Evolutionary conservation across 1,140 invertebrate genomes (phyloP).

Genomic region (Drosophila arizonae): DNA sequence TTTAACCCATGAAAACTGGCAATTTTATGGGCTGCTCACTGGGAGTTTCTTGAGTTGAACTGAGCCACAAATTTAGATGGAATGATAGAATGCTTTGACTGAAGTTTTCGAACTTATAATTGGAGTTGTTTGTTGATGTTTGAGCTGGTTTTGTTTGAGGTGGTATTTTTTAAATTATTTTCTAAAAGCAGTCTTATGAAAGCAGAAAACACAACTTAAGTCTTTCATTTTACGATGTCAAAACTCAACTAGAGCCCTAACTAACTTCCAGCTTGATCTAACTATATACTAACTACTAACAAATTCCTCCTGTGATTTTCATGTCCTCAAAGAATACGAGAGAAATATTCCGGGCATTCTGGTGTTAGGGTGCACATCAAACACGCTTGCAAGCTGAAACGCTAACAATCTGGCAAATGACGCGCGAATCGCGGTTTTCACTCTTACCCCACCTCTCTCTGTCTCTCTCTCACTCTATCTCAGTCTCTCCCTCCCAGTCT

Average conservation of each 20-base stretch:
- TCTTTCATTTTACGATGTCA: no score
- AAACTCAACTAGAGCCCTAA: no score
- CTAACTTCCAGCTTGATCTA: no score
- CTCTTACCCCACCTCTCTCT: background rate
- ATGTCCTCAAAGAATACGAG: no score
- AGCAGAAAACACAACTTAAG: no score
- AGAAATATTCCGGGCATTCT: slow-evolving; percentile 3
- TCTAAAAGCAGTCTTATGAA: no score
- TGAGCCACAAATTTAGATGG: background rate
- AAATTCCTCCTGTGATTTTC: no score
- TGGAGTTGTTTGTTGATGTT: no score
- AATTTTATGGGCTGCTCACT: background rate
- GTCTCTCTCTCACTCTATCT: background rate
- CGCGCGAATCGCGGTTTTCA: slow-evolving; percentile 27
- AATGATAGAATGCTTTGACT: background rate
- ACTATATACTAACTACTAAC: no score
- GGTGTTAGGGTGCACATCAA: slow-evolving; percentile 38
- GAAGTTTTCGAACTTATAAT: no score
- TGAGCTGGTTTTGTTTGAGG: no score
- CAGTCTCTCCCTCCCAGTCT: background rate
- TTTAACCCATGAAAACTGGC: slow-evolving; percentile 41
- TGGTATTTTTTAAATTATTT: no score
- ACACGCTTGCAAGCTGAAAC: slow-evolving; percentile 39
- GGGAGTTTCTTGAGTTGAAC: background rate
- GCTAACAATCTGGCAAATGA: slow-evolving; percentile 68